Evolutionary conservation across 2,797 vertebrate species (phyloP), one percentile per base, ranked within the genome.

Genomic region (Clarias fuscus): DNA sequence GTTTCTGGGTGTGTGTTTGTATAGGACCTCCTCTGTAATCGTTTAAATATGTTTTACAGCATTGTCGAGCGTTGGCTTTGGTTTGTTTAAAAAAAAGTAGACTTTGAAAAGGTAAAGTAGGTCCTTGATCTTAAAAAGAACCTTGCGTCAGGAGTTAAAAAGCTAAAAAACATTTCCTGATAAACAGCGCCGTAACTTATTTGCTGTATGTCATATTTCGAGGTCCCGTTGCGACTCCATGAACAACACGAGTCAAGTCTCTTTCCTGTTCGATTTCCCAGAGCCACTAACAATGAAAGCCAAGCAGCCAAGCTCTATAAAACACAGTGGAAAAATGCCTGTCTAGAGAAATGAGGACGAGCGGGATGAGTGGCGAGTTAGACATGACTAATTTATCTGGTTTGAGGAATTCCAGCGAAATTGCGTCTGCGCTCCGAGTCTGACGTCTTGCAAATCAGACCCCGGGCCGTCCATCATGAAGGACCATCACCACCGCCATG

Each of bases 291-390:
- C 83, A 82, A 72, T 79, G 79, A 80, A 53, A 76, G 13, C n/a
- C 13, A 0, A 30, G 68, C 87, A 87, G 89, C 90, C 90, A 91
- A 87, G 88, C 67, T 2, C 86, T 58, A 88, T 88, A 88, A 92
- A 68, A 13, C n/a, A n/a, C 6, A 83, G 22, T 68, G n/a, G 37
- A 79, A 83, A 75, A 71, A 78, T 80, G 64, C 43, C 30, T 64
- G n/a, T 89, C 82, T 71, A 17, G 62, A 58, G 48, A 83, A 33
- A 37, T 64, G 84, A 84, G 65, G 22, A 58, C 73, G 30, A 79
- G 30, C 27, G 73, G 73, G 80, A 62, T 7, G 85, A 13, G 64
- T 83, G 61, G 84, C 20, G 68, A 88, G 75, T 7, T 18, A n/a
- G 11, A 22, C 20, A 17, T 87, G 88, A 90, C 80, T 85, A 88